Percentiles rank a stretch among this genome's conserved stretches.
phyloP scores from a whole-genome alignment of 2,113 vertebrate species.

The Colistium nudipinnis region DNA sequence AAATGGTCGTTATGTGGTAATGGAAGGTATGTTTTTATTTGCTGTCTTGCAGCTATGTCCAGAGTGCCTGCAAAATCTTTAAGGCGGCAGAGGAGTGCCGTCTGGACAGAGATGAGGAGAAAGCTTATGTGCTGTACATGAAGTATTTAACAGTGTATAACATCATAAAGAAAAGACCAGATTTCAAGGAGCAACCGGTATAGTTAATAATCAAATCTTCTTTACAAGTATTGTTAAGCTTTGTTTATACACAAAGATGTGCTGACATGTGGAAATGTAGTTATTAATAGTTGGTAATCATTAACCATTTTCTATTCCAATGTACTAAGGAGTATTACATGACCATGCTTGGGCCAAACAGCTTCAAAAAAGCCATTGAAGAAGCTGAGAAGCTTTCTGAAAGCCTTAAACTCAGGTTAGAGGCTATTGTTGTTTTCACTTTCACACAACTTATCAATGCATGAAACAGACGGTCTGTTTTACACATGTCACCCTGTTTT shows the following conservation, averaged over 20 bases:
- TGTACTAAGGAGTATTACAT: slow-evolving; percentile 87
- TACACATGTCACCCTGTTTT: neutral
- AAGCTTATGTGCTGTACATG: slow-evolving; percentile 96
- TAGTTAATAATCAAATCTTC: slow-evolving; percentile 15
- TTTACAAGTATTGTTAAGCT: too few species aligned
- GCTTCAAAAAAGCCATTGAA: slow-evolving; percentile 95
- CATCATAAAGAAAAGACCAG: slow-evolving; percentile 92
- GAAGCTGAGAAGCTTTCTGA: slow-evolving; percentile 97
- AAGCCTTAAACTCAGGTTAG: slow-evolving; percentile 93
- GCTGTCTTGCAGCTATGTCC: slow-evolving; percentile 87
- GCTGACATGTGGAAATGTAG: neutral
- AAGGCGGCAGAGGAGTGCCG: slow-evolving; percentile 94
- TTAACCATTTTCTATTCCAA: slow-evolving; percentile 1
- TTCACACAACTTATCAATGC: neutral
- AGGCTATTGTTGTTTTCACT: neutral
- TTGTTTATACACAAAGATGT: neutral
- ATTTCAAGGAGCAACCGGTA: slow-evolving; percentile 97
- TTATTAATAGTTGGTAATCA: too few species aligned
- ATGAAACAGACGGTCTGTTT: neutral
- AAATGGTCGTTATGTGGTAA: too few species aligned
- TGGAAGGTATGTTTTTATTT: neutral
- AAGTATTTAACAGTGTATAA: slow-evolving; percentile 94
- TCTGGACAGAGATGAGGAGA: slow-evolving; percentile 96
- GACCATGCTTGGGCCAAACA: slow-evolving; percentile 90
- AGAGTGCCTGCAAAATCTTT: slow-evolving; percentile 96